phyloP scores from a whole-genome alignment of 2,888 invertebrate species.

The Torymus auratus region DNA sequence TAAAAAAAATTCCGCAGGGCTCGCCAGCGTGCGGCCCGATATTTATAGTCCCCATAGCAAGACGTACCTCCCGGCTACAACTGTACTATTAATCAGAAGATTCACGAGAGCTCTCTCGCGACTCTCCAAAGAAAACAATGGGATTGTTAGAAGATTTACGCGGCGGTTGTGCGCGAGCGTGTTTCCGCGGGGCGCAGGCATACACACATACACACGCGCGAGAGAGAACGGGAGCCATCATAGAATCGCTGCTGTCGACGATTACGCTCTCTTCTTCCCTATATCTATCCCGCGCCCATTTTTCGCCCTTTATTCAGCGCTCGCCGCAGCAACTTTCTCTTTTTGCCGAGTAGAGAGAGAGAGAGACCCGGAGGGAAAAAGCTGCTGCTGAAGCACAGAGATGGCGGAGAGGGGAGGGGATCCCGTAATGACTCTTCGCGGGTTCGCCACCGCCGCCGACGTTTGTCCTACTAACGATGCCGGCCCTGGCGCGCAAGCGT shows the following conservation, averaged over 20 bases:
- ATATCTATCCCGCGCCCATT: neutral
- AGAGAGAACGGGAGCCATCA: neutral
- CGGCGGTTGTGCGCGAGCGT: slow-evolving; percentile 32
- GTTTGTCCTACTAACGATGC: slow-evolving; percentile 38
- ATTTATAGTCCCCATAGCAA: slow-evolving; percentile 37
- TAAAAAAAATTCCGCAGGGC: neutral
- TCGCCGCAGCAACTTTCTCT: neutral
- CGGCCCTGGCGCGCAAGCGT: neutral
- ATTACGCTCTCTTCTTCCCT: neutral
- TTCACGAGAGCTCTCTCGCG: slow-evolving; percentile 23
- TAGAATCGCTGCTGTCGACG: too few relatives aligned
- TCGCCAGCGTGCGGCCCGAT: neutral
- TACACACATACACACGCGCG: neutral
- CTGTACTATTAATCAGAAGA: slow-evolving; percentile 52
- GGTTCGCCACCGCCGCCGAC: slow-evolving; percentile 15
- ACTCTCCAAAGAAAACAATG: slow-evolving; percentile 48
- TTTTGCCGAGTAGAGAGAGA: neutral
- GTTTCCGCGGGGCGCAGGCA: slow-evolving; percentile 38
- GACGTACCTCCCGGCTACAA: slow-evolving; percentile 35
- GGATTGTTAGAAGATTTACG: slow-evolving; percentile 52
- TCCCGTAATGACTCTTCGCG: slow-evolving; percentile 36
- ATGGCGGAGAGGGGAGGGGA: too few relatives aligned
- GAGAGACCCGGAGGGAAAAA: too few relatives aligned
- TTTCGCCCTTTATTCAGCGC: neutral
- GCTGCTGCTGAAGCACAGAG: neutral